phyloP scores from a whole-genome alignment of 23 tunicate species.

The Halocynthia aurantium region DNA sequence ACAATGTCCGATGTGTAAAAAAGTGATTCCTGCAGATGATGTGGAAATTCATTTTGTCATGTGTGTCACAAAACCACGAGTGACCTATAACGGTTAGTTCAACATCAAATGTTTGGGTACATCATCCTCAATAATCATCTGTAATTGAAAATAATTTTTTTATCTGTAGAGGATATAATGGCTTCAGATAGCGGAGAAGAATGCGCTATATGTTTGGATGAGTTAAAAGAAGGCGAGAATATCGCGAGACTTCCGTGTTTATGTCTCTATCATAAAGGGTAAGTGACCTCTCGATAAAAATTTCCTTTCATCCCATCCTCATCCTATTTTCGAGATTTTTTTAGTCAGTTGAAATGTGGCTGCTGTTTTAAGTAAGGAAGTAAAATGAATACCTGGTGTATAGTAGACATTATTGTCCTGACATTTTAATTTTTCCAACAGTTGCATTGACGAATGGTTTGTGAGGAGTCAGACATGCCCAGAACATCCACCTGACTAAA shows the following conservation, averaged over 20 bases:
- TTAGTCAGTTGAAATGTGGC: neutral
- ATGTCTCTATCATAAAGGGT: slow-evolving; percentile 55
- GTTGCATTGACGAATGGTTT: slow-evolving; percentile 66
- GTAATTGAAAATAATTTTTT: neutral
- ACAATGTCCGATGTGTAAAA: slow-evolving; percentile 60
- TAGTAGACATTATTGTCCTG: no score
- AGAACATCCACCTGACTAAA: slow-evolving; percentile 65
- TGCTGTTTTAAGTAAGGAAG: neutral
- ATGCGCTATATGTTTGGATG: slow-evolving; percentile 63
- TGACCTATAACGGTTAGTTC: slow-evolving; percentile 70
- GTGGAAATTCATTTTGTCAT: slow-evolving; percentile 82
- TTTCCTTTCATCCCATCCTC: no score
- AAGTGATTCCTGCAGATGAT: slow-evolving; percentile 85
- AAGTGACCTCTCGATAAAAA: neutral
- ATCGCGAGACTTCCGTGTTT: slow-evolving; percentile 55
- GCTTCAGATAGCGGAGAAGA: slow-evolving; percentile 15
- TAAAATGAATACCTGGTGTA: no score
- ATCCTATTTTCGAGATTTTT: no score
- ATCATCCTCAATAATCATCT: no score
- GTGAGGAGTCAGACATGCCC: slow-evolving; percentile 60
- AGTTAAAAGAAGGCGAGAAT: slow-evolving; percentile 36
- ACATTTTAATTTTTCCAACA: neutral
- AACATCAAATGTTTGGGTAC: neutral
- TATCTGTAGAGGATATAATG: slow-evolving; percentile 42
- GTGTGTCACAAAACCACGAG: slow-evolving; percentile 80